Evolutionary conservation across 1,140 invertebrate genomes (phyloP).

Genomic region (Drosophila rufa): DNA sequence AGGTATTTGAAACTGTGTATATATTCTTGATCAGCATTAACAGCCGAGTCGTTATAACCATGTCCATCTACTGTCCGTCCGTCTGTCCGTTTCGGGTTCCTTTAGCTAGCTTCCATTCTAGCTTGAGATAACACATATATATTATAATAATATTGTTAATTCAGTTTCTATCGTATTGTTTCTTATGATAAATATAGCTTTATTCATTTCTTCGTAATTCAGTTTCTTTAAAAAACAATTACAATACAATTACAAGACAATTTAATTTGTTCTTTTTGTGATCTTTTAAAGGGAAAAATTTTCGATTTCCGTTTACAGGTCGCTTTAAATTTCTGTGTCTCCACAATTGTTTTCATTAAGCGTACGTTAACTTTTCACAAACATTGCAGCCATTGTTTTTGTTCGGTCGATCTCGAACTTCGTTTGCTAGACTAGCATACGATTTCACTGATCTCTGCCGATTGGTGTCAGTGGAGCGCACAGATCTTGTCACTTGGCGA

Average conservation of each 20-base stretch:
- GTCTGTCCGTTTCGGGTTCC: no score
- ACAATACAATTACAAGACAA: not conserved
- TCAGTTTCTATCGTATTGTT: not conserved
- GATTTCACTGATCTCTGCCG: constrained; percentile 27
- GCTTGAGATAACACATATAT: no score
- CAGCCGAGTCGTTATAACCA: no score
- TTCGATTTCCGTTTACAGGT: constrained; percentile 2
- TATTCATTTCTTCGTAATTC: not conserved
- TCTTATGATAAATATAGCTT: not conserved
- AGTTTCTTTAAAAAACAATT: not conserved
- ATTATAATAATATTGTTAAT: no score
- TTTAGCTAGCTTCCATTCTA: no score
- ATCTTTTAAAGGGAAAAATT: not conserved
- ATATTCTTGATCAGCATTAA: no score
- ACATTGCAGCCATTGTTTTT: constrained; percentile 18
- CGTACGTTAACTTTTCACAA: constrained; percentile 4
- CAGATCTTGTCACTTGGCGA: constrained; percentile 41
- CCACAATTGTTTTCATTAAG: constrained; percentile 11
- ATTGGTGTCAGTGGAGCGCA: constrained; percentile 57
- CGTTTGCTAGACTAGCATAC: constrained; percentile 3
- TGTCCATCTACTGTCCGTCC: no score
- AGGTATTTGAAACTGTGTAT: no score
- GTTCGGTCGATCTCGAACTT: constrained; percentile 7
- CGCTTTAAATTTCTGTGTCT: not conserved
- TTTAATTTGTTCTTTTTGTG: not conserved